These are phyloP conservation scores for Ceratothoa steindachneri DNA, from an alignment of 2,888 invertebrate species.

Conservation along the genomic window DNA sequence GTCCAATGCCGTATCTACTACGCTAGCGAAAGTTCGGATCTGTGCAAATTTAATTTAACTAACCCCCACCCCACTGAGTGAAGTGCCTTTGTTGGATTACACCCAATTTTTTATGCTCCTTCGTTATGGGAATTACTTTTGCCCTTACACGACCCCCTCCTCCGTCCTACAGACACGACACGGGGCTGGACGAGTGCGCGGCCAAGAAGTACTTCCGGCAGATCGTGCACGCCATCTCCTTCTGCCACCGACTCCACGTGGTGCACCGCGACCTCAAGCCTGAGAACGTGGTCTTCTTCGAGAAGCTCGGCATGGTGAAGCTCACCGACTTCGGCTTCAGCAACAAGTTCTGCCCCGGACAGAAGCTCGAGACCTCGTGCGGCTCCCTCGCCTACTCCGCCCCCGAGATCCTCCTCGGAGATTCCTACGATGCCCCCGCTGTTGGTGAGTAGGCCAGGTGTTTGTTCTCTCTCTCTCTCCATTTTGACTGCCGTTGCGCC, in stretches of 20 bases:
- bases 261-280: conserved; percentile 94
- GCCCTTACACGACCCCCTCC: too few species aligned
- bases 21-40: too few species aligned
- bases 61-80: too few species aligned
- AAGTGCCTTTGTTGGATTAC: too few species aligned
- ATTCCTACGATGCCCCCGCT: conserved; percentile 97
- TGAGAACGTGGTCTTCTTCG: conserved; percentile 99
- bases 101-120: too few species aligned
- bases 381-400: conserved; percentile 98
- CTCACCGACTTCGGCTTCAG: conserved; percentile 97
- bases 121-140: too few species aligned
- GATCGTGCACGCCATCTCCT: conserved; percentile 93
- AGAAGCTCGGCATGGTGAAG: conserved; percentile 92
- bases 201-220: conserved; percentile 85
- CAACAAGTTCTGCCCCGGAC: conserved; percentile 64
- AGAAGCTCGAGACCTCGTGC: conserved; percentile 91
- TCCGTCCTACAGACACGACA: conserved; percentile 46
- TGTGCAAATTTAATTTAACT: too few species aligned
- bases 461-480: too few species aligned
- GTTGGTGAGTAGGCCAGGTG: conserved; percentile 67
- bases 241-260: conserved; percentile 89
- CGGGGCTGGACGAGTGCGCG: conserved; percentile 65
- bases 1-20: too few species aligned
- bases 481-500: too few species aligned
- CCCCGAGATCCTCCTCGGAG: conserved; percentile 95